phyloP scores from a whole-genome alignment of 2,888 invertebrate species.

The Cerastis leucographa region DNA sequence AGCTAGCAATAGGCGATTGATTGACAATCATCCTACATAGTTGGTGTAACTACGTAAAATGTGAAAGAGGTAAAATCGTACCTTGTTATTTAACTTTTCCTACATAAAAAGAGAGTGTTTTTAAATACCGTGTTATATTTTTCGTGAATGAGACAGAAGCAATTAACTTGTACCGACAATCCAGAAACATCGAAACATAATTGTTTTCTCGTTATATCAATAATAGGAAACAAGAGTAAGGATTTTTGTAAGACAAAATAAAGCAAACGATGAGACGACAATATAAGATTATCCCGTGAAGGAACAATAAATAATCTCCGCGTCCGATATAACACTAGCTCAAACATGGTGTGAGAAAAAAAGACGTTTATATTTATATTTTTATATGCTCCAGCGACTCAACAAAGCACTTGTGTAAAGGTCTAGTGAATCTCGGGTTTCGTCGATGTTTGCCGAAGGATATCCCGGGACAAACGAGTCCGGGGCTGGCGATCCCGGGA shows the following conservation, averaged over 20 bases:
- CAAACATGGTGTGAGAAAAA: conserved; percentile 67
- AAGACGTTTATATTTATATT: conserved; percentile 83
- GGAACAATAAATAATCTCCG: conserved; percentile 76
- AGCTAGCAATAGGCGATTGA: conserved; percentile 6
- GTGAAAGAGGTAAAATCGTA: background rate
- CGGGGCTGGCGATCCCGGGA: conserved; percentile 83
- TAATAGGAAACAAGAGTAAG: conserved; percentile 59
- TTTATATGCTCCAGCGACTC: conserved; percentile 80
- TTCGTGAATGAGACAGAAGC: background rate
- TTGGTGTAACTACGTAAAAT: too few relatives aligned
- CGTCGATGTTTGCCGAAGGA: conserved; percentile 88
- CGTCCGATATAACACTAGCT: conserved; percentile 64
- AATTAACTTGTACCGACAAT: conserved; percentile 7
- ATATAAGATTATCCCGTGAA: conserved; percentile 68
- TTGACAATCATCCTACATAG: conserved; percentile 18
- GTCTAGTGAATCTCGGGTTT: conserved; percentile 88
- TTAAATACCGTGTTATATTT: conserved; percentile 1
- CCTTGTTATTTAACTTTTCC: background rate
- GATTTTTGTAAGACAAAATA: conserved; percentile 57
- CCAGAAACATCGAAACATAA: conserved; percentile 29
- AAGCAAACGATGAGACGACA: conserved; percentile 53
- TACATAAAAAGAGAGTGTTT: background rate
- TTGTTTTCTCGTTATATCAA: conserved; percentile 56
- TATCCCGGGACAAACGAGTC: conserved; percentile 88
- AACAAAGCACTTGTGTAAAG: conserved; percentile 87